Percentiles rank a stretch among this genome's conserved stretches.
Evolutionary conservation across 2,888 invertebrate genomes (phyloP).

Genomic region (Caenorhabditis wallacei): DNA sequence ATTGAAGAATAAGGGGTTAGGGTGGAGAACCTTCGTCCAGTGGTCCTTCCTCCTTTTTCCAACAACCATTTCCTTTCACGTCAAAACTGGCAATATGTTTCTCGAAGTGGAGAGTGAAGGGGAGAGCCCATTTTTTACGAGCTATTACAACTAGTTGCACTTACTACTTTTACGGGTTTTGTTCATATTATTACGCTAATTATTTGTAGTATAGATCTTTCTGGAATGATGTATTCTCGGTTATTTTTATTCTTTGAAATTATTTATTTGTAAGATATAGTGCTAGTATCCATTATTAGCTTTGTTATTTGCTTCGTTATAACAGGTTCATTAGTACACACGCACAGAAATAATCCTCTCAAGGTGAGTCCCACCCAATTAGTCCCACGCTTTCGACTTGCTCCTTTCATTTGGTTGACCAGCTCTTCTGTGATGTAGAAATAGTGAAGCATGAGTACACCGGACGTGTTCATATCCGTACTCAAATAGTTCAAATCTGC

Average conservation of each 20-base stretch:
- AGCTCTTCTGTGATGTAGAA: too few relatives aligned
- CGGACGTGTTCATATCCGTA: too few relatives aligned
- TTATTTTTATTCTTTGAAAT: too few relatives aligned
- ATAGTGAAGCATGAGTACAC: too few relatives aligned
- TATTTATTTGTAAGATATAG: not conserved
- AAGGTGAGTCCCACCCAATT: not conserved
- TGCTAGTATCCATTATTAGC: not conserved
- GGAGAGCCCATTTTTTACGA: slow-evolving; percentile 33
- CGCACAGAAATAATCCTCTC: not conserved
- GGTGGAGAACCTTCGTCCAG: slow-evolving; percentile 46
- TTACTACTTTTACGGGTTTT: slow-evolving; percentile 2
- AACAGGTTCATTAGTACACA: not conserved
- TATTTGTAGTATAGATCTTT: not conserved
- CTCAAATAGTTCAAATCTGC: too few relatives aligned
- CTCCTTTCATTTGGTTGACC: not conserved
- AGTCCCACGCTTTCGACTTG: not conserved
- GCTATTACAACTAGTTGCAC: slow-evolving; percentile 27
- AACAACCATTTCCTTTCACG: slow-evolving; percentile 65
- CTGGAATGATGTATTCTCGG: not conserved
- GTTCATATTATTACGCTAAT: not conserved
- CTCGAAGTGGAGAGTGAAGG: slow-evolving; percentile 37
- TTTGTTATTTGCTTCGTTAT: not conserved
- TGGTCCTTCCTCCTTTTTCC: slow-evolving; percentile 3
- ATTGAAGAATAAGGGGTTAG: slow-evolving; percentile 15
- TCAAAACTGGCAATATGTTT: slow-evolving; percentile 62